These are phyloP conservation scores for Mustelus asterias DNA, from an alignment of 2,113 vertebrate species.

Conservation along the genomic window DNA sequence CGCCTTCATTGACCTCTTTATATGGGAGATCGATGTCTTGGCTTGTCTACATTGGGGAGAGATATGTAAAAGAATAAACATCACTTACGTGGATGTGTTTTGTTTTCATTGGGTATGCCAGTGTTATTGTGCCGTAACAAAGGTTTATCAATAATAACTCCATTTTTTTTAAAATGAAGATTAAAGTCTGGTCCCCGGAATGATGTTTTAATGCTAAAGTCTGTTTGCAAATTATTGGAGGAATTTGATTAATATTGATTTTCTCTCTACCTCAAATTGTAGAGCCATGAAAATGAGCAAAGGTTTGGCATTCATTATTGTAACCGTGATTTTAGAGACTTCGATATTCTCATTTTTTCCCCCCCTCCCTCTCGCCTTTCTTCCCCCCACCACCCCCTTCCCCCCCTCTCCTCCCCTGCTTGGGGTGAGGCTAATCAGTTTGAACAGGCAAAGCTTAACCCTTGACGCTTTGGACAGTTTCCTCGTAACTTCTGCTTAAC, in stretches of 20 bases:
- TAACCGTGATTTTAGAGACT: not conserved
- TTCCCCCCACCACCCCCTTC: not conserved
- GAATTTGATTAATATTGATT: conserved; percentile 33
- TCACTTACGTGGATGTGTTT: conserved; percentile 5
- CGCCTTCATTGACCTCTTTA: not conserved
- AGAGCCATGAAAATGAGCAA: not conserved
- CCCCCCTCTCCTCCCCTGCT: not conserved
- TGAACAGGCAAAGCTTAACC: not conserved
- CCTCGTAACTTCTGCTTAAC: not conserved
- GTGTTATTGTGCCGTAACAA: not conserved
- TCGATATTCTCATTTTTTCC: not conserved
- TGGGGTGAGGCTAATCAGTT: not conserved
- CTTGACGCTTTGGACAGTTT: not conserved
- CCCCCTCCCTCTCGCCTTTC: too few species aligned
- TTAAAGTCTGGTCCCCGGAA: not conserved
- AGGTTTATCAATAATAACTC: conserved; percentile 1
- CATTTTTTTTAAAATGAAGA: not conserved
- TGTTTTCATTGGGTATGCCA: not conserved
- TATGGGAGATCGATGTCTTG: not conserved
- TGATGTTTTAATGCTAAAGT: conserved; percentile 18
- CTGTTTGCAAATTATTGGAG: conserved; percentile 15
- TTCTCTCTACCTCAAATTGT: conserved; percentile 3
- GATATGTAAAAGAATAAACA: not conserved
- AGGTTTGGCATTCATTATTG: conserved; percentile 25
- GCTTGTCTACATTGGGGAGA: not conserved